Base-by-base conservation (phyloP, 1,140 invertebrate species). In the Cataglyphis hispanica region DNA sequence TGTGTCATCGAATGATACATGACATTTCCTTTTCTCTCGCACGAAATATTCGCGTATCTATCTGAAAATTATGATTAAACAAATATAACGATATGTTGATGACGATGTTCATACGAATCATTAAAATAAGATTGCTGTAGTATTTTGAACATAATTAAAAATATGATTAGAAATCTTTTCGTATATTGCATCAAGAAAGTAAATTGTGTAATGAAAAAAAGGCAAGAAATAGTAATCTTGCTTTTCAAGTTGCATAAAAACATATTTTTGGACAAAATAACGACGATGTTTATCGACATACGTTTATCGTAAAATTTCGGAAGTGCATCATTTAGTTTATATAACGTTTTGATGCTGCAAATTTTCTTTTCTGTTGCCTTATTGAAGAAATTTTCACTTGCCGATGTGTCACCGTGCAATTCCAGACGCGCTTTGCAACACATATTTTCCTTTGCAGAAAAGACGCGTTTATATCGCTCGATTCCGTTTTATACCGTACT, bases 401-500 rank as follows among this genome's bases (percentile, higher is more conserved):
- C 25, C 78, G 67, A 83, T 74, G 53, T n/a, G 46, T 72, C 66
- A 37, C 27, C 27, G 67, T 74, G 53, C 78, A 46, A 60, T 60
- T 83, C 27, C 25, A 72, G 25, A 74, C 53, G 56, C 37, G 64
- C 66, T 25, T 72, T 25, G n/a, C 67, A 40, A 72, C 53, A 50
- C 16, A 56, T 74, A 74, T 72, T 83, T 74, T 83, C 58, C 53
- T 40, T 72, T 19, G 56, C 11, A 11, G 7, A 43, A 60, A 37
- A 83, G 78, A 11, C 78, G 66, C 34, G 50, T 70, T 81, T 83
- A 50, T 50, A 83, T 74, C 67, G 78, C 27, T 13, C 67, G 78
- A 83, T 83, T 83, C 34, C 67, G 67, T 83, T 83, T 83, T 83
- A 83, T 60, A 37, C 53, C 69, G 67, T 22, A 60, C 53, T 83